These are phyloP conservation scores for Peucedramus taeniatus DNA, from an alignment of 2,113 vertebrate genomes.

Conservation along the genomic window DNA sequence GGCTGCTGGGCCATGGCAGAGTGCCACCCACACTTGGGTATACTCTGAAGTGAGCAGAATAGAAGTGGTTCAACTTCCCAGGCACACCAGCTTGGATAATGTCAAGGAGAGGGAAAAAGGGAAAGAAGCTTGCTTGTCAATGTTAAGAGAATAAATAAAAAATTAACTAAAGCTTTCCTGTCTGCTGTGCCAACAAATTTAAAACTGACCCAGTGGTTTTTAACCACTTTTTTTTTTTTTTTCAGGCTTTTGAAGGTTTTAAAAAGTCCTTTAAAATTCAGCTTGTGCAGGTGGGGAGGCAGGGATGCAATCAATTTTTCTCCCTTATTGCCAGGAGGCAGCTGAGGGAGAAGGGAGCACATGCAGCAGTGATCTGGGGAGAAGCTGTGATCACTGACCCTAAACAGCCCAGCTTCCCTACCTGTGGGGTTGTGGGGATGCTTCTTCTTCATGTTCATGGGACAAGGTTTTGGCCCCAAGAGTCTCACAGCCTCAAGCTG, in stretches of 20 bases:
- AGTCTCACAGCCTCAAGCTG: neutral
- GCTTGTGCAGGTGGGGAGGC: neutral
- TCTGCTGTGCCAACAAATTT: neutral
- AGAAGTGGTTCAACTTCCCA: neutral
- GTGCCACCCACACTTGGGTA: neutral
- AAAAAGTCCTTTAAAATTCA: neutral
- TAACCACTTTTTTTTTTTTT: neutral
- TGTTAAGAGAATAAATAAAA: neutral
- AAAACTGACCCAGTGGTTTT: neutral
- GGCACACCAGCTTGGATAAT: neutral
- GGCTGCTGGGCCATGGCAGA: neutral
- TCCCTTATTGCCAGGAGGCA: neutral
- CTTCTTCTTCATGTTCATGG: accelerated
- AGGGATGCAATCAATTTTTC: neutral
- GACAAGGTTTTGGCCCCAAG: neutral
- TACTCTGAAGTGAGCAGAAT: neutral
- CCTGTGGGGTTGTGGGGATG: accelerated
- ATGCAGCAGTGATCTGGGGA: neutral
- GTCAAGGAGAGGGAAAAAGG: neutral
- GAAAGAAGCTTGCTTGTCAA: neutral
- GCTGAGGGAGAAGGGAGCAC: neutral
- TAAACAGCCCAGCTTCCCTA: accelerated
- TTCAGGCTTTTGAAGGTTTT: neutral
- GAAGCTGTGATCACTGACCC: neutral
- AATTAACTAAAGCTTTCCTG: neutral